These are phyloP conservation scores for Gila robusta DNA, from an alignment of 2,797 vertebrate species.

Conservation along the genomic window DNA sequence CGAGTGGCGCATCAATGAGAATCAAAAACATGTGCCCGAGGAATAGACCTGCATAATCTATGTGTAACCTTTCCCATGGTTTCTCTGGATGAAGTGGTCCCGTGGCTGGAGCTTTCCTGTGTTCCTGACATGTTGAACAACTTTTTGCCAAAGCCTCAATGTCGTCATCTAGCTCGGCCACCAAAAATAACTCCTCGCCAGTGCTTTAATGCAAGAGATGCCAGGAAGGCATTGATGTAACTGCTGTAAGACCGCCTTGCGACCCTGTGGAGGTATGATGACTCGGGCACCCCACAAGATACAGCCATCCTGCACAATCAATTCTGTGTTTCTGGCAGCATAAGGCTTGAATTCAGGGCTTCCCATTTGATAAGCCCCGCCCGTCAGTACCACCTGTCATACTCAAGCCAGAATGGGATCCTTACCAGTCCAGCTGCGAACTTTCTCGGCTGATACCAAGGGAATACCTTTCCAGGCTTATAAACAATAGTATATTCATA, in stretches of 20 bases:
- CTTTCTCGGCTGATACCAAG: not conserved
- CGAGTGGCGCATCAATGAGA: too few relatives aligned
- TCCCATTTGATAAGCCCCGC: too few relatives aligned
- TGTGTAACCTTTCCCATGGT: not conserved
- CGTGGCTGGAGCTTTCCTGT: not conserved
- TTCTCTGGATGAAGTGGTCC: not conserved
- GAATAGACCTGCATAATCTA: too few relatives aligned
- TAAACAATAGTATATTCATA: conserved; percentile 45
- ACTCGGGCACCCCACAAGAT: too few relatives aligned
- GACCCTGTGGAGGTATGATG: too few relatives aligned
- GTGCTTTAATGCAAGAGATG: too few relatives aligned
- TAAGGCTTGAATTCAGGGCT: too few relatives aligned
- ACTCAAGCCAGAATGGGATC: not conserved
- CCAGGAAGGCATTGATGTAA: not conserved
- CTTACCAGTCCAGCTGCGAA: not conserved
- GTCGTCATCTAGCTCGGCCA: not conserved
- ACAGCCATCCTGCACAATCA: too few relatives aligned
- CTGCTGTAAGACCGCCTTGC: too few relatives aligned
- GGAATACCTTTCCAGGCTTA: not conserved
- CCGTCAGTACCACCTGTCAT: too few relatives aligned
- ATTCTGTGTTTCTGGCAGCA: too few relatives aligned
- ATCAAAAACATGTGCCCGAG: too few relatives aligned
- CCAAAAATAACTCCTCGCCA: not conserved
- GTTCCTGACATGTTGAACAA: not conserved
- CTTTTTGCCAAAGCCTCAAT: not conserved